Conservation (phyloP, 2,888 invertebrate genomes). For the Copidosoma aretas region DNA sequence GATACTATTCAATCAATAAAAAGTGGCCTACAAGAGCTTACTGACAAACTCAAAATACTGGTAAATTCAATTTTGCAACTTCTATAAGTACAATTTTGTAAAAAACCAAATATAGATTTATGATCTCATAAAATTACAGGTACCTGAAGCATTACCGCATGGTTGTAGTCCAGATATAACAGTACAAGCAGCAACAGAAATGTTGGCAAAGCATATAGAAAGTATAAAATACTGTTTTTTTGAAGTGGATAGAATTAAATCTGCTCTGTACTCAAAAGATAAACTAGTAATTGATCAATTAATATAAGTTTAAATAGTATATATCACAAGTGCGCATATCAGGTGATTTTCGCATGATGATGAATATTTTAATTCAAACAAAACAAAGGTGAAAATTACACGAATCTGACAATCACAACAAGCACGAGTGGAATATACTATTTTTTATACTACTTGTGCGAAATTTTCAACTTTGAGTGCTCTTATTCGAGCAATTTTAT, state of each 20-base stretch:
- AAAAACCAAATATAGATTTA: conserved; percentile 6
- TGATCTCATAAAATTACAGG: conserved; percentile 40
- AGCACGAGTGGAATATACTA: too few relatives aligned
- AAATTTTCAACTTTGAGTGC: too few relatives aligned
- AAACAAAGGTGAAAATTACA: conserved; percentile 2
- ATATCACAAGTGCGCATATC: too few relatives aligned
- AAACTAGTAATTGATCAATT: conserved; percentile 51
- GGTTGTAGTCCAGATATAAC: conserved; percentile 37
- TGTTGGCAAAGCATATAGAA: conserved; percentile 48
- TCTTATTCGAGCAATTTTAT: too few relatives aligned
- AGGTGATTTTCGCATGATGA: too few relatives aligned
- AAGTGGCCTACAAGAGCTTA: conserved; percentile 47
- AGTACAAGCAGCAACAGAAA: conserved; percentile 43
- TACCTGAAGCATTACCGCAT: conserved; percentile 42
- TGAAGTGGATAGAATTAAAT: conserved; percentile 54
- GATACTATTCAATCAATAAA: conserved; percentile 48
- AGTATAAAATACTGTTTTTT: conserved; percentile 46
- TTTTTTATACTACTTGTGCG: too few relatives aligned
- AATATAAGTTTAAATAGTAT: conserved; percentile 1
- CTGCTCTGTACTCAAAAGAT: conserved; percentile 53
- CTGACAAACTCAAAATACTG: conserved; percentile 47
- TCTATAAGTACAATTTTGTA: background rate
- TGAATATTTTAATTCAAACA: too few relatives aligned
- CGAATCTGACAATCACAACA: conserved; percentile 2
- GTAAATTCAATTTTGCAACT: conserved; percentile 35